Conservation (phyloP, 92 coral and sea anemone species). For the Palythoa grandis region DNA sequence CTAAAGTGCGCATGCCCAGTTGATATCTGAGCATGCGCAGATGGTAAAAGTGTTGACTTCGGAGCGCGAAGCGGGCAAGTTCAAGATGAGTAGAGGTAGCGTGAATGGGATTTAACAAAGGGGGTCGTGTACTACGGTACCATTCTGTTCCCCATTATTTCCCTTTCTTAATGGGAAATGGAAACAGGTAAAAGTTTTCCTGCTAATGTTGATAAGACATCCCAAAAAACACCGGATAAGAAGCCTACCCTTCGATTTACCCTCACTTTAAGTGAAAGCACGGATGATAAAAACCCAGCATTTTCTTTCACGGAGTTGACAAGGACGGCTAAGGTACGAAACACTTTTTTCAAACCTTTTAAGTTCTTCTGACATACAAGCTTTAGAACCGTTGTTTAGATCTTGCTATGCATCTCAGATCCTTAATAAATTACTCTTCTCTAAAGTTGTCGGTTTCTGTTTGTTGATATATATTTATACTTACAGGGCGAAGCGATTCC, state of each 20-base stretch:
- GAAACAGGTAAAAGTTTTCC: conserved; percentile 83
- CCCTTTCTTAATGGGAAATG: conserved; percentile 90
- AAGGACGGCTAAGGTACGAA: conserved; percentile 64
- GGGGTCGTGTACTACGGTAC: conserved; percentile 72
- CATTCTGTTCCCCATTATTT: conserved; percentile 64
- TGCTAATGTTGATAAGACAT: conserved; percentile 71
- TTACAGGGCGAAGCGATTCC: conserved; percentile 68
- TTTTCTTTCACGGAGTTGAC: conserved; percentile 94
- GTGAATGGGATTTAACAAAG: conserved; percentile 80
- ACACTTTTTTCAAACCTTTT: background rate
- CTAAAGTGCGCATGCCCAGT: conserved; percentile 96
- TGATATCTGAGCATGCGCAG: conserved; percentile 97
- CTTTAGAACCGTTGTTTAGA: background rate
- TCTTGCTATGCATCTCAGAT: background rate
- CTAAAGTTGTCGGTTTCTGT: conserved; percentile 22
- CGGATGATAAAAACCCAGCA: conserved; percentile 94
- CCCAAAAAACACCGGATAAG: conserved; percentile 63
- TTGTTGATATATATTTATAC: background rate
- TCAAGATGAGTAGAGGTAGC: conserved; percentile 87
- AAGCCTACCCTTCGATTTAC: conserved; percentile 82
- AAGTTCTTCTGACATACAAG: background rate
- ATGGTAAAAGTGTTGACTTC: conserved; percentile 81
- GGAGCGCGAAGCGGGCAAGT: conserved; percentile 97
- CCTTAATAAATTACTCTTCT: background rate
- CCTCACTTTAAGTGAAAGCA: conserved; percentile 84